These are phyloP conservation scores for Mylabris sibirica DNA, from an alignment of 2,888 invertebrate genomes.

Conservation along the genomic window DNA sequence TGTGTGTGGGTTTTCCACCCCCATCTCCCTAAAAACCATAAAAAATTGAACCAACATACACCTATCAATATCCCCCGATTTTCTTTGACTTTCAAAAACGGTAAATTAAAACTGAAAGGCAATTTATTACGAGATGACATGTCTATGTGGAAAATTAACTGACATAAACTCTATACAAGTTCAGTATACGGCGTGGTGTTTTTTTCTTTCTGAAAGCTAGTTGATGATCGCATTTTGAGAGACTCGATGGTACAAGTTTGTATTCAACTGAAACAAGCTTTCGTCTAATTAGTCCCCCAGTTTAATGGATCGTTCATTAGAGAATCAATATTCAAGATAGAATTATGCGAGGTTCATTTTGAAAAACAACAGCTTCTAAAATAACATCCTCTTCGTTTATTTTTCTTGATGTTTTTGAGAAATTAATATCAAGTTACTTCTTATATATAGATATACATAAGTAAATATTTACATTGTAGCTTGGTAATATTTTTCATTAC, in stretches of 20 bases:
- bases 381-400: conserved; percentile 18
- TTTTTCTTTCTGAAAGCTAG: neutral
- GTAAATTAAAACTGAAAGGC: neutral
- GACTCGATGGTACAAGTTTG: neutral
- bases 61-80: neutral
- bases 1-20: neutral
- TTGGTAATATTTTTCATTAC: conserved; percentile 23
- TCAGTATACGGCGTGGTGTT: neutral
- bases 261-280: conserved; percentile 7
- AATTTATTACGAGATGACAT: conserved; percentile 8
- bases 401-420: conserved; percentile 20
- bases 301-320: conserved; percentile 15
- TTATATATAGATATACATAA: conserved; percentile 30
- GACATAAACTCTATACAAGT: neutral
- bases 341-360: conserved; percentile 15
- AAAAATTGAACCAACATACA: neutral
- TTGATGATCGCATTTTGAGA: neutral
- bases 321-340: conserved; percentile 27
- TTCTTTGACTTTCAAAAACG: neutral
- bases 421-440: conserved; percentile 31
- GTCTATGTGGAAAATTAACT: conserved; percentile 1
- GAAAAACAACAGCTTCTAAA: conserved; percentile 25
- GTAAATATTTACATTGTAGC: conserved; percentile 29
- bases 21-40: neutral
- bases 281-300: conserved; percentile 9